These are phyloP conservation scores for Trichomalopsis sarcophagae DNA, from an alignment of 1,140 invertebrate species.

Conservation along the genomic window DNA sequence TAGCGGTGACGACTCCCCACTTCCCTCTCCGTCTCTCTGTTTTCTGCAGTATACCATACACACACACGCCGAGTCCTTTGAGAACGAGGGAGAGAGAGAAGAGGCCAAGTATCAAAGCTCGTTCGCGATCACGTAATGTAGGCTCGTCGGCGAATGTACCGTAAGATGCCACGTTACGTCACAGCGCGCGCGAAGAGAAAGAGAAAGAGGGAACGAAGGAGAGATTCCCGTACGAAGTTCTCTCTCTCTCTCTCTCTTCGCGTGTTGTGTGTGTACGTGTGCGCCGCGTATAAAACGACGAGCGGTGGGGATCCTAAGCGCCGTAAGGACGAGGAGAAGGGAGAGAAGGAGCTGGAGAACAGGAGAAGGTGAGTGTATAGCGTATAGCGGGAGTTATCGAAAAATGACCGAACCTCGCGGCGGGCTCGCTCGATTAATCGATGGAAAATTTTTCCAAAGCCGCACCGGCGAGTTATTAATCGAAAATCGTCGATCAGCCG, in stretches of 20 bases:
- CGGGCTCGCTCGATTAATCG: no score
- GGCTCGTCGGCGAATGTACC: slow-evolving; percentile 69
- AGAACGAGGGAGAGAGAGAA: not conserved
- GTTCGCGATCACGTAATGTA: slow-evolving; percentile 69
- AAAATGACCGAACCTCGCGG: no score
- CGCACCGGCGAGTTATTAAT: not conserved
- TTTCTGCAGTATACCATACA: not conserved
- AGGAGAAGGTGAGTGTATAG: no score
- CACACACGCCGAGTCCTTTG: not conserved
- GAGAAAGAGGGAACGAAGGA: not conserved
- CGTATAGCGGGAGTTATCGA: no score
- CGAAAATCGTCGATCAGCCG: not conserved
- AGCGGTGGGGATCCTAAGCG: no score
- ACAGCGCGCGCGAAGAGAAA: slow-evolving; percentile 60
- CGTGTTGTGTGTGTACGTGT: not conserved
- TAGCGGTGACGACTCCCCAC: slow-evolving; percentile 60
- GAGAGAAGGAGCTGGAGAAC: no score
- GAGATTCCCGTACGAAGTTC: slow-evolving; percentile 19
- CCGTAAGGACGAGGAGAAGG: no score
- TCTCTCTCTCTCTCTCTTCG: not conserved
- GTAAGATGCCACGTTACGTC: slow-evolving; percentile 67
- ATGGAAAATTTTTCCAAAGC: no score
- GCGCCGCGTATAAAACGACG: no score
- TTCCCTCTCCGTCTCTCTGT: not conserved
- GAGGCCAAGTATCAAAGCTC: slow-evolving; percentile 26